Conservation (phyloP, 2,797 vertebrate genomes). For the Acropternis orthonyx region DNA sequence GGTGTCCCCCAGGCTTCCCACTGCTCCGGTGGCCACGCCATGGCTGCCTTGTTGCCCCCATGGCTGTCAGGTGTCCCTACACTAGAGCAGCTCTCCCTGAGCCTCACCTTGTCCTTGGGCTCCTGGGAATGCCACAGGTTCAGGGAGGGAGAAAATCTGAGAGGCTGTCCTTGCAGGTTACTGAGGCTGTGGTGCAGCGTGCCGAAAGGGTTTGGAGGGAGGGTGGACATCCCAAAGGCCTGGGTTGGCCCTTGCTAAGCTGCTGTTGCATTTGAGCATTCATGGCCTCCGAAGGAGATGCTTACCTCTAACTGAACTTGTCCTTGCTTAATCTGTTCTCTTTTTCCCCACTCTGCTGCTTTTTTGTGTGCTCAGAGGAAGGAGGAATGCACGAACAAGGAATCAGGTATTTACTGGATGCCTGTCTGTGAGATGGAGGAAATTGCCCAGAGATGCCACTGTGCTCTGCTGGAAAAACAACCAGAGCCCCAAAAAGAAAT, state of each 20-base stretch:
- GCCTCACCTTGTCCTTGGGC: rapidly evolving
- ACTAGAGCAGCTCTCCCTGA: neutral
- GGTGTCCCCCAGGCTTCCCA: neutral
- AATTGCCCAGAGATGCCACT: neutral
- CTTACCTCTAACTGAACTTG: slow-evolving; percentile 84
- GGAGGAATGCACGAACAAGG: slow-evolving; percentile 97
- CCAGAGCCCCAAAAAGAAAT: neutral
- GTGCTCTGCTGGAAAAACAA: neutral
- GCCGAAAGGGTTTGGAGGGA: neutral
- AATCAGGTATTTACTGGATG: slow-evolving; percentile 91
- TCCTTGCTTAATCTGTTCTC: slow-evolving; percentile 87
- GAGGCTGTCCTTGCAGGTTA: neutral
- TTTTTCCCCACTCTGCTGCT: slow-evolving; percentile 87
- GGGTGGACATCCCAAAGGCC: neutral
- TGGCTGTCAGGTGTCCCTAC: neutral
- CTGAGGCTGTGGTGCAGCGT: neutral
- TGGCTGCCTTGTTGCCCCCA: neutral
- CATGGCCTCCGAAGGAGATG: slow-evolving; percentile 75
- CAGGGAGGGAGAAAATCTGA: neutral
- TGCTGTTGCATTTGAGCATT: slow-evolving; percentile 77
- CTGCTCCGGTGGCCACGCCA: neutral
- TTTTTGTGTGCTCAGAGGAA: slow-evolving; percentile 95
- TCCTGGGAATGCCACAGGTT: rapidly evolving
- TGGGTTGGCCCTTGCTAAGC: slow-evolving; percentile 67
- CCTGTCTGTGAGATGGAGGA: neutral